These are phyloP conservation scores for Pseudomyrmex dendroicus DNA, from an alignment of 1,140 invertebrate genomes.

Conservation along the genomic window DNA sequence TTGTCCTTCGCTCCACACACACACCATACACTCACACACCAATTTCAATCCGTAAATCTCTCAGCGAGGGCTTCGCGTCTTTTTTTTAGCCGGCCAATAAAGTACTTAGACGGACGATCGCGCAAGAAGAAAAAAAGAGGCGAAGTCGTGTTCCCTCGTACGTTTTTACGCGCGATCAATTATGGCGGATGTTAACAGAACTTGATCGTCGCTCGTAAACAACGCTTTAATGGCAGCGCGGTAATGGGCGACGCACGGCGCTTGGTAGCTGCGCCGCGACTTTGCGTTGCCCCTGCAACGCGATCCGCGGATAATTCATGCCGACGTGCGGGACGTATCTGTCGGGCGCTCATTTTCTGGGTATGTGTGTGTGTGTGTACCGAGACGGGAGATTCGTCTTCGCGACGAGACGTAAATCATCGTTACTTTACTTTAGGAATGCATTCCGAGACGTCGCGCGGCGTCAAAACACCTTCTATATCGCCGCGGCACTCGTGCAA, in stretches of 20 bases:
- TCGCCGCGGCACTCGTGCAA: slow-evolving; percentile 1
- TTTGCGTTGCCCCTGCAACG: slow-evolving; percentile 34
- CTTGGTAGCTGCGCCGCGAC: slow-evolving; percentile 62
- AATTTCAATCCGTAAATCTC: background rate
- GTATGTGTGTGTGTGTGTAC: background rate
- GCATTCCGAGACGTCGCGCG: slow-evolving; percentile 34
- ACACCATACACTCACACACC: too few relatives aligned
- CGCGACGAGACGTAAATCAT: slow-evolving; percentile 51
- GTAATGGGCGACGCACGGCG: slow-evolving; percentile 55
- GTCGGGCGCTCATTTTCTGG: slow-evolving; percentile 46
- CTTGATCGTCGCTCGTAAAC: slow-evolving; percentile 68
- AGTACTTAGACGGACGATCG: slow-evolving; percentile 6
- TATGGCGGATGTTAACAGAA: slow-evolving; percentile 64
- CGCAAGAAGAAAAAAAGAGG: slow-evolving; percentile 26
- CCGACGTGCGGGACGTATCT: slow-evolving; percentile 54
- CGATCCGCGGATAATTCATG: slow-evolving; percentile 62
- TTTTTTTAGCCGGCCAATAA: background rate
- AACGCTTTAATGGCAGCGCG: slow-evolving; percentile 62
- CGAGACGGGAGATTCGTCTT: slow-evolving; percentile 45
- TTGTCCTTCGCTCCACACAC: background rate
- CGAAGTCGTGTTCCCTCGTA: background rate
- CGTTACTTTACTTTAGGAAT: slow-evolving; percentile 11
- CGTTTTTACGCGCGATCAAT: slow-evolving; percentile 59
- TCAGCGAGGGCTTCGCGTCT: background rate
- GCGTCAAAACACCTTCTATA: slow-evolving; percentile 3